Evolutionary conservation across 2,113 vertebrate genomes (phyloP), one percentile per base, ranked within the genome.

Genomic region (Rhinichthys klamathensis): DNA sequence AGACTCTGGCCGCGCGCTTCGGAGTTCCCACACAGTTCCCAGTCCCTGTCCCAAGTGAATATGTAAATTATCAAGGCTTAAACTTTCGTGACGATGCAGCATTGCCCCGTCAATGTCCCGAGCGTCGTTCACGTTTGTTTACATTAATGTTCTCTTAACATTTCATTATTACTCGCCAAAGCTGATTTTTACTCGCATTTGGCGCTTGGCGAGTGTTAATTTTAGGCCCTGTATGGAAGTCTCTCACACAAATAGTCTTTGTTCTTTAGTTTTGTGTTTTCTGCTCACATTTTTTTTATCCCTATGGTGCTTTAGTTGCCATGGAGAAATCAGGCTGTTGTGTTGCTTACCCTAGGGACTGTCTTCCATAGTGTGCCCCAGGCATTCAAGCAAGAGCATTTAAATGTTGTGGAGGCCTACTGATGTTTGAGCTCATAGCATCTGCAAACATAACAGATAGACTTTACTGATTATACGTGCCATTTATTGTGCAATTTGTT

Each of bases 251-350:
- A 30, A 32, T 65, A 21, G 41, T 49, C 21, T 41, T 75, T 46
- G 54, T 44, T 63, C 41, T 60, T 58, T 25, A 74, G 69, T 60
- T 41, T 84, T 63, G 30, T 77, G 23, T 65, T 78, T 61, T 65
- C 23, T 69, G 46, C 44, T 44, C n/a, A 70, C 61, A 38, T 73
- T 80, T 41, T 41, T 38, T 30, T 65, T 88, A 84, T 70, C 73
- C 63, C 25, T 58, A 69, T 46, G 41, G 79, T 86, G 72, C 23
- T 76, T 84, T 76, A 38, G 89, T 90, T 86, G 85, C 77, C 85
- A 88, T 91, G 89, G 88, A 83, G 89, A 91, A 90, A 82, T 77
- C 85, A 75, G 73, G 82, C 78, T 65, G 85, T 88, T 88, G 89
- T 89, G 81, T 79, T 86, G 58, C 81, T 90, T 88, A 84, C 90